Base-by-base conservation (phyloP, 1,140 invertebrate species). In the Mycetomoellerius zeteki region DNA sequence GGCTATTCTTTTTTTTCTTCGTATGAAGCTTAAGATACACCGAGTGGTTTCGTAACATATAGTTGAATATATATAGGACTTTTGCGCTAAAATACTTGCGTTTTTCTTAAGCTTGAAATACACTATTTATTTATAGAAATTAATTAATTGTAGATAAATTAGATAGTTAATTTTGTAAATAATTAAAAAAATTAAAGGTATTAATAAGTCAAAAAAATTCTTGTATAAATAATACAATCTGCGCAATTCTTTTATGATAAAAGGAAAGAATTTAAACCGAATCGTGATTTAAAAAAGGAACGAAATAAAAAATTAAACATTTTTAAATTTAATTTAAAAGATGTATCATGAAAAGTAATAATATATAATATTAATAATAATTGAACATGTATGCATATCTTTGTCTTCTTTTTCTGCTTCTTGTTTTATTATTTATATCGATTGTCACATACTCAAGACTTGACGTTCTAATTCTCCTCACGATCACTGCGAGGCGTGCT, bases 341-440 rank as follows among this genome's bases (percentile, higher is more conserved):
- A 7, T n/a, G n/a, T n/a, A n/a, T n/a, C n/a, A n/a, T n/a, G n/a
- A n/a, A 43, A 43, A 43, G 24, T 47, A 71, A 72, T 72, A 52
- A 30, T 30, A 72, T 52, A n/a, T n/a, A n/a, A n/a, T 30, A 72
- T 50, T 72, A 52, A 30, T 30, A 72, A 52, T 30, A 72, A 72
- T 7, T n/a, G 3, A 19, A 52, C 6, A 12, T n/a, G 2, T 7
- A 5, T 6, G 30, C 16, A 21, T 60, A 19, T 19, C 6, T 21
- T 67, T 7, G 19, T 43, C 21, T 37, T 33, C 12, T 10, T 14
- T 30, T 37, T 43, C 14, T 37, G 21, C 19, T 16, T 8, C 7
- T 33, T 64, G 3, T 47, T 62, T 62, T 27, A 8, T 24, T 16
- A 47, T 2, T 24, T n/a, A 62, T 62, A 60, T 24, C 14, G 43